Base-by-base conservation (phyloP, 35 echinoderm and acorn worm species). In the Amphiura filiformis region DNA sequence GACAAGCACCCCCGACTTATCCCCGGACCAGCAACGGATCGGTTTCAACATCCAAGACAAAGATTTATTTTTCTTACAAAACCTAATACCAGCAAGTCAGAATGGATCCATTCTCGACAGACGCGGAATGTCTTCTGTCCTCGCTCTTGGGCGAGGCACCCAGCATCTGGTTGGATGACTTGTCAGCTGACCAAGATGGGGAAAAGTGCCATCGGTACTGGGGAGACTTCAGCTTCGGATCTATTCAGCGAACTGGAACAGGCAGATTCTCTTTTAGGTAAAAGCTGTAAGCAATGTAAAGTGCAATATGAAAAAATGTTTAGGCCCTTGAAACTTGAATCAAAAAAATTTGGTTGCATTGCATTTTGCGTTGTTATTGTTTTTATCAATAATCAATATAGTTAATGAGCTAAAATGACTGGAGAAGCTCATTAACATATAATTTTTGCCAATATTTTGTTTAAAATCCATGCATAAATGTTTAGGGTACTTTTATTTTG, bases 111-210 rank as follows among this genome's bases (percentile, higher is more conserved):
- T 85, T 36, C 32, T 65, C 15, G 31, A 85, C 64, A 37, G 83
- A 85, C 18, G 56, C 64, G 5, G 83, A 85, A 36, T 12, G 33
- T 23, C 35, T 85, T 35, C 35, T 85, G 83, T 37, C 83, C 83
- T 85, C 83, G 44, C 56, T 85, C 28, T 85, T 85, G 28, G 35
- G 83, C 44, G 83, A 85, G 83, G 83, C 56, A 32, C 83, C 83
- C 83, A 85, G 83, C 33, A 20, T 85, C 44, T 85, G 83, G 83
- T 56, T 70, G 35, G 52, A 65, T 85, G 83, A 85, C 65, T 64
- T 30, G 3, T 70, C 61, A 52, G 7, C 44, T n/a, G 26, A 70
- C 17, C 61, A 70, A 23, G 61, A 70, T 70, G 61, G 61, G 44
- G 61, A 70, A 70, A 70, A 70, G 7, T 4, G 26, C 61, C 61